Evolutionary conservation across 2,113 vertebrate species (phyloP).

Genomic region (Azemiops feae): DNA sequence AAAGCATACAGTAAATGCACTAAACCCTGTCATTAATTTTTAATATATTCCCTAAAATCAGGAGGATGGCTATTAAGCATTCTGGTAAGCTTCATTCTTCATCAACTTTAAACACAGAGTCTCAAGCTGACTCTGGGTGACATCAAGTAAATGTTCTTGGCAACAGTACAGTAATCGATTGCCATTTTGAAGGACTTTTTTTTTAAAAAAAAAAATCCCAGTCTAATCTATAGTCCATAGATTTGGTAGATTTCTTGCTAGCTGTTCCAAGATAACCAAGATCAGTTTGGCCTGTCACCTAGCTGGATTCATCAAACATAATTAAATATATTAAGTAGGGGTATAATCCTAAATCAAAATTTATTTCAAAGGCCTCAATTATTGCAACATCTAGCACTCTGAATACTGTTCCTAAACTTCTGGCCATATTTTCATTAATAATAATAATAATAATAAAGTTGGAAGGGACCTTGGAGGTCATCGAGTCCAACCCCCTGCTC

Average conservation of each 20-base stretch:
- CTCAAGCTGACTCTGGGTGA: background rate
- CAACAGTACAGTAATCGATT: background rate
- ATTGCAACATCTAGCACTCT: background rate
- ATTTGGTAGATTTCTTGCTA: background rate
- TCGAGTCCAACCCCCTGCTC: too few species aligned
- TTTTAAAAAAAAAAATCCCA: too few species aligned
- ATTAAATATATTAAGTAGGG: background rate
- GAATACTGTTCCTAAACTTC: background rate
- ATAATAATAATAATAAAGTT: too few species aligned
- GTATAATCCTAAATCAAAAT: background rate
- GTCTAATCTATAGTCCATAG: background rate
- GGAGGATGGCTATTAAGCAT: constrained; percentile 3
- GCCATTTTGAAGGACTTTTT: background rate
- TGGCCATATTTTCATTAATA: background rate
- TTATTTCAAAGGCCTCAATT: background rate
- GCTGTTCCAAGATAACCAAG: background rate
- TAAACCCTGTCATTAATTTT: background rate
- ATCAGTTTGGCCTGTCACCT: background rate
- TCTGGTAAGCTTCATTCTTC: background rate
- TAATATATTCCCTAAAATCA: background rate
- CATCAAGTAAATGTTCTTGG: background rate
- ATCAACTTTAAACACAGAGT: background rate
- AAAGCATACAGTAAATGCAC: background rate
- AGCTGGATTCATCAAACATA: background rate
- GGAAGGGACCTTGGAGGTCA: too few species aligned